Evolutionary conservation across 2,888 invertebrate species (phyloP), one percentile per base, ranked within the genome.

Genomic region (Eupithecia abbreviata): DNA sequence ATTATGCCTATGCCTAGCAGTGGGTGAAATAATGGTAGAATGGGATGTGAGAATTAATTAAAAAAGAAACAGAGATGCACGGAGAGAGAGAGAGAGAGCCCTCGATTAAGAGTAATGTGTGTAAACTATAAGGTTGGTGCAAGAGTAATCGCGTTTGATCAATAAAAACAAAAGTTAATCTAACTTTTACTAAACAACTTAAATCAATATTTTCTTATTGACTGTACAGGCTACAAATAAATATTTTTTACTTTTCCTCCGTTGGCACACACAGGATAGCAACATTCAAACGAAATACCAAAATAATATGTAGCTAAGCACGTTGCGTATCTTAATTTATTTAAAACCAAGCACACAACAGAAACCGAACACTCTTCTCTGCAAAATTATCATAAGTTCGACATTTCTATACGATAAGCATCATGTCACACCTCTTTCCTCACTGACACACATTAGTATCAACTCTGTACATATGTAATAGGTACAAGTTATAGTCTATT

Each of bases 401-500:
- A 74, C 55, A 78, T 78, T 76, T 72, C 74, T 74, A 78, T 76
- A 76, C 69, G 65, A 74, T 43, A 72, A 43, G 42, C 66, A 74
- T 78, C 66, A 71, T 62, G 62, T 78, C 84, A 84, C 79, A 83
- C 81, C 75, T 15, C 68, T 72, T 76, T 70, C 55, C 18, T 65
- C 75, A 68, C 47, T 62, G 74, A 82, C 83, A 84, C 77, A 85
- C 77, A 47, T 75, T 55, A 49, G 69, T 47, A 74, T 72, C 76
- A 74, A 45, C 78, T 76, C 74, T 74, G 45, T n/a, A 13, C 78
- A 72, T 80, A 77, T 45, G 79, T 75, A 71, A 76, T 79, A 78
- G 78, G 78, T 77, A 80, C 80, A 78, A 89, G 91, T 94, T 92
- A 94, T 92, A 85, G 91, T 90, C 94, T 90, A 94, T 94, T 94